These are phyloP conservation scores for Pagetopsis macropterus DNA, from an alignment of 2,797 vertebrate genomes.

Conservation along the genomic window DNA sequence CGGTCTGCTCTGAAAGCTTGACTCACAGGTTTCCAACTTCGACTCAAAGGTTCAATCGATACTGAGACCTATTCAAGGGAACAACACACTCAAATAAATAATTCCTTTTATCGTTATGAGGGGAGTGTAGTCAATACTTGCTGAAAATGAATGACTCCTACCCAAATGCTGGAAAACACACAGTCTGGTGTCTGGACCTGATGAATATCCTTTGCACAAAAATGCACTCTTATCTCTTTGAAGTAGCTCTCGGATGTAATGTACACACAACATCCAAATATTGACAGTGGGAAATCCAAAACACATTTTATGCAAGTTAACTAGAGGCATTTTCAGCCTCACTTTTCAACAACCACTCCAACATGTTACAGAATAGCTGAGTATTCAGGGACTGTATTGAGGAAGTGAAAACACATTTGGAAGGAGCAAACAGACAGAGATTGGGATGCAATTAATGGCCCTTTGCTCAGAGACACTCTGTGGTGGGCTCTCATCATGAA, in stretches of 20 bases:
- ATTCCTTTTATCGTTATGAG: conserved; percentile 10
- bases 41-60: conserved; percentile 45
- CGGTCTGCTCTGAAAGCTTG: conserved; percentile 3
- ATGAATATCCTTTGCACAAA: not conserved
- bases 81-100: conserved; percentile 28
- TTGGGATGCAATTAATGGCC: conserved; percentile 36
- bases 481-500: conserved; percentile 36
- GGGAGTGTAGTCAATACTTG: conserved; percentile 8
- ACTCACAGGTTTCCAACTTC: conserved; percentile 31
- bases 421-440: conserved; percentile 14
- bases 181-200: not conserved
- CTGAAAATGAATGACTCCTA: conserved; percentile 22
- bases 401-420: conserved; percentile 20
- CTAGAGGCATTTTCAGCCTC: not conserved
- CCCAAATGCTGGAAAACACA: not conserved
- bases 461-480: conserved; percentile 30
- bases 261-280: conserved; percentile 16
- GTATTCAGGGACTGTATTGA: conserved; percentile 3
- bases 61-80: conserved; percentile 38
- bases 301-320: conserved; percentile 16
- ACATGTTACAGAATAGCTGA: conserved; percentile 24
- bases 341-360: conserved; percentile 16
- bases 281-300: conserved; percentile 7
- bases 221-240: conserved; percentile 6
- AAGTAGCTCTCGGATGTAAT: not conserved